Evolutionary conservation across 2,888 invertebrate species (phyloP).

Genomic region (Platypus cylindrus): DNA sequence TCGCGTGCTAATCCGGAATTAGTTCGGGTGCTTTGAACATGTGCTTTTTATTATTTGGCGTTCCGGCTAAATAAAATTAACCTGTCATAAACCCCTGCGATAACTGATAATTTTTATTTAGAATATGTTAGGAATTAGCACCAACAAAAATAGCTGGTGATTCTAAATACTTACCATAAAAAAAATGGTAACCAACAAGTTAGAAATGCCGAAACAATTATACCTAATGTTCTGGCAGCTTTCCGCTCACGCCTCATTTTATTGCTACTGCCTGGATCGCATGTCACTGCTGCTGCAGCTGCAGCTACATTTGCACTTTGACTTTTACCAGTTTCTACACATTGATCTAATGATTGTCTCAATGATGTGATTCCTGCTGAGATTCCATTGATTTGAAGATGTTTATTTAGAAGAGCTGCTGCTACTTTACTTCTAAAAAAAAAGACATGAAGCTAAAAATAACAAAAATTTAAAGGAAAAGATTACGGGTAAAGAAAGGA

Average conservation of each 20-base stretch:
- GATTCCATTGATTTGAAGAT: conserved; percentile 81
- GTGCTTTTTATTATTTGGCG: too few relatives aligned
- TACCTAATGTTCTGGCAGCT: conserved; percentile 87
- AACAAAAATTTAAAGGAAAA: too few relatives aligned
- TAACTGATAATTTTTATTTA: too few relatives aligned
- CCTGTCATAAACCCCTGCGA: too few relatives aligned
- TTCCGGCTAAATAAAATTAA: too few relatives aligned
- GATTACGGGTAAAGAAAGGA: not conserved
- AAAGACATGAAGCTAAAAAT: conserved; percentile 11
- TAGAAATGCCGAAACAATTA: conserved; percentile 92
- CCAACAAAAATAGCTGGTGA: too few relatives aligned
- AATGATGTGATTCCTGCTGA: conserved; percentile 47
- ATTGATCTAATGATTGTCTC: conserved; percentile 35
- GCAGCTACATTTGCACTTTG: conserved; percentile 14
- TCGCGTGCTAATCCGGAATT: too few relatives aligned
- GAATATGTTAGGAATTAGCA: too few relatives aligned
- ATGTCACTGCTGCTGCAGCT: conserved; percentile 29
- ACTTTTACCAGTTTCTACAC: conserved; percentile 26
- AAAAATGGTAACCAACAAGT: conserved; percentile 95
- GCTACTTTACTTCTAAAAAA: conserved; percentile 74
- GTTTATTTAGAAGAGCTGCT: conserved; percentile 73
- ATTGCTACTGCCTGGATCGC: conserved; percentile 51
- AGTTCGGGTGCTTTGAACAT: too few relatives aligned
- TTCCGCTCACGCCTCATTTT: conserved; percentile 83
- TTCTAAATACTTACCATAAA: conserved; percentile 66